These are phyloP conservation scores for Clanis bilineata DNA, from an alignment of 2,888 invertebrate genomes.

Conservation along the genomic window DNA sequence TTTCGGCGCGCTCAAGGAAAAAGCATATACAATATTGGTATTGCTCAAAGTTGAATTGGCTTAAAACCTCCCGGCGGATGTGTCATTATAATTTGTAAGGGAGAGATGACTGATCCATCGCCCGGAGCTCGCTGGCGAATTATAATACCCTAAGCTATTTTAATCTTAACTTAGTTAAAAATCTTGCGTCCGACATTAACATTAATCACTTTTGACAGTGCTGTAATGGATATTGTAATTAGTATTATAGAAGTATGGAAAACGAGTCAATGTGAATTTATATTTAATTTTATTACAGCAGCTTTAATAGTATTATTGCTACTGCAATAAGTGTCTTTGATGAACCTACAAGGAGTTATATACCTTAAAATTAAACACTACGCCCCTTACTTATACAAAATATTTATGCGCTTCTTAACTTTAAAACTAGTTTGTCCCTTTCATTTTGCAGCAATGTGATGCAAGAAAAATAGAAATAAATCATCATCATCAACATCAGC, in stretches of 20 bases:
- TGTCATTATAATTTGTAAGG: slow-evolving; percentile 80
- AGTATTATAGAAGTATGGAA: slow-evolving; percentile 34
- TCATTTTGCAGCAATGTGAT: no score
- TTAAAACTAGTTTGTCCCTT: no score
- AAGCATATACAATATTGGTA: slow-evolving; percentile 56
- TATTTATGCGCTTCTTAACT: no score
- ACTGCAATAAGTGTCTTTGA: no score
- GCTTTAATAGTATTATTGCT: no score
- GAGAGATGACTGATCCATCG: slow-evolving; percentile 77
- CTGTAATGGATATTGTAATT: slow-evolving; percentile 76
- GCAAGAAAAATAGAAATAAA: no score
- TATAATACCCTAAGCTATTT: slow-evolving; percentile 80
- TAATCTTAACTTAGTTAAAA: slow-evolving; percentile 82
- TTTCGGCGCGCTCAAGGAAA: slow-evolving; percentile 40
- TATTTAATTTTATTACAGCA: not conserved
- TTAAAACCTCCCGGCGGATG: slow-evolving; percentile 77
- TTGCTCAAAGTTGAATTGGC: slow-evolving; percentile 72
- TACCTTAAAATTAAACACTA: no score
- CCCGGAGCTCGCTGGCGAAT: slow-evolving; percentile 64
- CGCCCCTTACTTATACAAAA: no score
- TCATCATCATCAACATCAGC: no score
- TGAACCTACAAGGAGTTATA: no score
- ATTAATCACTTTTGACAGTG: slow-evolving; percentile 80
- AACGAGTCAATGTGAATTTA: not conserved
- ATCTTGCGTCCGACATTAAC: slow-evolving; percentile 79